A percentile compares a stretch with the other conserved stretches of the same genome.
Evolutionary conservation across 2,797 vertebrate species (phyloP).

Genomic region (Brotula barbata): DNA sequence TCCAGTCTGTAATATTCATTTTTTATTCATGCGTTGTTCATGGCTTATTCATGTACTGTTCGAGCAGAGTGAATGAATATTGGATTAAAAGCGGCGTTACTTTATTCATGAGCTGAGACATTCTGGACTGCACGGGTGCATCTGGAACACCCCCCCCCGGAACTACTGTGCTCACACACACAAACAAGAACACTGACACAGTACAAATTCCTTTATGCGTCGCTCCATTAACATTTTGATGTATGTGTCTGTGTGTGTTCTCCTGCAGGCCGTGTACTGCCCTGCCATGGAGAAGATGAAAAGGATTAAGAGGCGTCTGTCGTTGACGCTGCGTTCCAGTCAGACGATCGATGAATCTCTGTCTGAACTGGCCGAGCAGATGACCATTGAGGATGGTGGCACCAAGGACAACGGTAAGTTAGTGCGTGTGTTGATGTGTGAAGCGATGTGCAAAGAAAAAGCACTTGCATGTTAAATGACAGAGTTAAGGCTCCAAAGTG

Average conservation of each 20-base stretch:
- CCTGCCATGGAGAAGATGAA: slow-evolving; percentile 90
- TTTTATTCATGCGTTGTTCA: slow-evolving; percentile 59
- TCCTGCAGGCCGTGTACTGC: slow-evolving; percentile 48
- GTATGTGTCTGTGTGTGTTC: slow-evolving; percentile 9
- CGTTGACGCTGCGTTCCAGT: slow-evolving; percentile 93
- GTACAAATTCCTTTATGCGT: slow-evolving; percentile 14
- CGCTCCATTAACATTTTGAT: neutral
- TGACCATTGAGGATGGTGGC: slow-evolving; percentile 97
- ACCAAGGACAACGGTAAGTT: slow-evolving; percentile 93
- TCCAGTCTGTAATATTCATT: slow-evolving; percentile 49
- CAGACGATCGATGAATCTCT: slow-evolving; percentile 97
- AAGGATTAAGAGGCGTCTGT: slow-evolving; percentile 96
- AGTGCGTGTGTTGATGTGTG: neutral
- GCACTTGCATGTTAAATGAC: too few species aligned
- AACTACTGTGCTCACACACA: slow-evolving; percentile 16
- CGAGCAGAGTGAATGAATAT: slow-evolving; percentile 67
- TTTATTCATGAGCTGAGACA: slow-evolving; percentile 72
- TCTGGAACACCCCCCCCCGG: slow-evolving; percentile 29
- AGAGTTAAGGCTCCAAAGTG: too few species aligned
- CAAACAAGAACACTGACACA: slow-evolving; percentile 6
- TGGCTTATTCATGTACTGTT: slow-evolving; percentile 63
- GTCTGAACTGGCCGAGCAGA: slow-evolving; percentile 97
- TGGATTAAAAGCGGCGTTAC: slow-evolving; percentile 72
- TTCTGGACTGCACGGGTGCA: slow-evolving; percentile 39
- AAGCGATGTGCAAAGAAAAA: too few species aligned